These are phyloP conservation scores for Triplophysa yarkandensis DNA, from an alignment of 2,797 vertebrate species.

Conservation along the genomic window DNA sequence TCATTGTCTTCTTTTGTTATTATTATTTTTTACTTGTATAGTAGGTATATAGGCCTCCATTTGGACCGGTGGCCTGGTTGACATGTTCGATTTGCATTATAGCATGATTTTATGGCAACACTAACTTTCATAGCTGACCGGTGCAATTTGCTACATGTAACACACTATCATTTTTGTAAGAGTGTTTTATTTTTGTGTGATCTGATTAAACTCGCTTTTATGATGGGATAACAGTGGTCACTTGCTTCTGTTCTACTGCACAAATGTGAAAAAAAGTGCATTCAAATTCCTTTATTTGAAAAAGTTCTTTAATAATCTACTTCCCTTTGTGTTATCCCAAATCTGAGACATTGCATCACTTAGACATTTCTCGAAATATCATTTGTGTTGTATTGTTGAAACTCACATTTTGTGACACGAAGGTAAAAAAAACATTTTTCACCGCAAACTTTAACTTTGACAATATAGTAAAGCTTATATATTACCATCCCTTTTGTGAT, in stretches of 20 bases:
- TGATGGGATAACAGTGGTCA: conserved; percentile 62
- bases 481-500: too few species aligned
- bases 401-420: too few species aligned
- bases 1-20: conserved; percentile 43
- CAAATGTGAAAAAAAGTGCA: background rate
- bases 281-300: background rate
- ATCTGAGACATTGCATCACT: too few species aligned
- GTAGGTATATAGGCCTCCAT: conserved; percentile 63
- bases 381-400: too few species aligned
- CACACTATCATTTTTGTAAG: conserved; percentile 78
- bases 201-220: conserved; percentile 87
- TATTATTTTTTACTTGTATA: conserved; percentile 53
- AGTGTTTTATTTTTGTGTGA: conserved; percentile 90
- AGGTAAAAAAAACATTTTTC: too few species aligned
- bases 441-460: too few species aligned
- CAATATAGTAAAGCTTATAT: too few species aligned
- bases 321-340: too few species aligned
- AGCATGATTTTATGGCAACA: conserved; percentile 81
- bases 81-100: conserved; percentile 63
- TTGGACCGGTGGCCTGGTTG: conserved; percentile 57
- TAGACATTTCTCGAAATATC: too few species aligned
- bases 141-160: conserved; percentile 86
- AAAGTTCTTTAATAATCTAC: too few species aligned
- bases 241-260: conserved; percentile 51
- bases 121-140: conserved; percentile 78